Percentiles rank a stretch among this genome's conserved stretches.
These are phyloP conservation scores for Alethe diademata DNA, from an alignment of 2,113 vertebrate genomes.

Conservation along the genomic window DNA sequence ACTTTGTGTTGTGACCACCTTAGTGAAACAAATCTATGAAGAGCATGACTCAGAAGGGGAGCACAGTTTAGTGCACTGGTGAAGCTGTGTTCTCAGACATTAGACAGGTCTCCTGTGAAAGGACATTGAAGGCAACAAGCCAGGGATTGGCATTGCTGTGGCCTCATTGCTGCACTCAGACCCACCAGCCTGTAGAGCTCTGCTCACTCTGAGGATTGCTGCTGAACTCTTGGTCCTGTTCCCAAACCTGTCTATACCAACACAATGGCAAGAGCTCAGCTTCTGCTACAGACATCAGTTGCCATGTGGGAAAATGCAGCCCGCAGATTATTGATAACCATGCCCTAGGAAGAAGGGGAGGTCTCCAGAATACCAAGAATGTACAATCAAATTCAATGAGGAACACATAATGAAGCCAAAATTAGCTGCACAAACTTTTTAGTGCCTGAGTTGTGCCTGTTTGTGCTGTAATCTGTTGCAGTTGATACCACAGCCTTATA, in stretches of 20 bases:
- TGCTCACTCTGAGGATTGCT: background rate
- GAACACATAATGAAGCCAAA: background rate
- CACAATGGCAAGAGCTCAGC: background rate
- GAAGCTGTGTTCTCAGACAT: background rate
- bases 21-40: background rate
- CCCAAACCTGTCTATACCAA: background rate
- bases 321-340: background rate
- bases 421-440: background rate
- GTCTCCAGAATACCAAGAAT: background rate
- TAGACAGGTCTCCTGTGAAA: background rate
- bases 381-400: background rate
- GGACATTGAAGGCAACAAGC: background rate
- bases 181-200: background rate
- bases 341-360: background rate
- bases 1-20: background rate
- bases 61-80: background rate
- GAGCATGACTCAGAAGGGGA: background rate
- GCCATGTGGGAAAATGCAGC: background rate
- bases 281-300: background rate
- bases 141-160: accelerated
- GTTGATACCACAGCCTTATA: background rate
- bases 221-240: background rate
- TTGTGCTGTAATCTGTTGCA: background rate
- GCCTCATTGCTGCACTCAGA: background rate
- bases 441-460: background rate